Evolutionary conservation across 2,797 vertebrate genomes (phyloP), one percentile per base, ranked within the genome.

Genomic region (Otolemur crassicaudatus): DNA sequence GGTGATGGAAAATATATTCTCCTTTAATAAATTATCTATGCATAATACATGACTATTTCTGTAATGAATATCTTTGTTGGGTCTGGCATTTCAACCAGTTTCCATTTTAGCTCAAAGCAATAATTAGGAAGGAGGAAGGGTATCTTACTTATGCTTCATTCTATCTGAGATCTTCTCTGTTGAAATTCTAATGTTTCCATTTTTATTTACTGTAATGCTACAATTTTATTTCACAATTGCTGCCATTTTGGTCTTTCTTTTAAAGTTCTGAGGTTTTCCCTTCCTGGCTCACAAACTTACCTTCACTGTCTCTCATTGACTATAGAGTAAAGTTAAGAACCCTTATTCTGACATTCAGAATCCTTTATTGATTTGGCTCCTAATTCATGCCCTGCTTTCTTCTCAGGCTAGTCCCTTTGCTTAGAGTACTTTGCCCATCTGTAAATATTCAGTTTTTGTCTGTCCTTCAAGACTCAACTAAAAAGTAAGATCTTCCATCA

Each of bases 21-120:
- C 25, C 14, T 69, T 95, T 85, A 83, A 92, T 90, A 83, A 63
- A 72, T 81, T 70, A 90, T 87, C 37, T 97, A 27, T 56, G 1
- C 22, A 80, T 5, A 17, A 13, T 60, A 46, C 82, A 58, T 79
- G 22, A 46, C 40, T 63, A 4, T 75, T 93, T 96, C 93, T 94
- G 65, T 60, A 75, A n/a, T 92, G 72, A 60, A 13, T 91, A 5
- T 46, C 13, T 53, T 22, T 89, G 1, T 70, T 89, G 27, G 10
- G 3, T 49, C 53, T 95, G n/a, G n/a, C 60, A 80, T 93, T 96
- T 86, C 93, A 70, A 76, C 63, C 13, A 37, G 3, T 60, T 87
- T n/a, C 16, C 60, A 20, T 92, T 82, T 87, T 60, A 69, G 19
- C 25, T 88, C 25, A n/a, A 94, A 84, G 14, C 17, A 70, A 27